Evolutionary conservation across 2,888 invertebrate genomes (phyloP).

Genomic region (Malachius bipustulatus): DNA sequence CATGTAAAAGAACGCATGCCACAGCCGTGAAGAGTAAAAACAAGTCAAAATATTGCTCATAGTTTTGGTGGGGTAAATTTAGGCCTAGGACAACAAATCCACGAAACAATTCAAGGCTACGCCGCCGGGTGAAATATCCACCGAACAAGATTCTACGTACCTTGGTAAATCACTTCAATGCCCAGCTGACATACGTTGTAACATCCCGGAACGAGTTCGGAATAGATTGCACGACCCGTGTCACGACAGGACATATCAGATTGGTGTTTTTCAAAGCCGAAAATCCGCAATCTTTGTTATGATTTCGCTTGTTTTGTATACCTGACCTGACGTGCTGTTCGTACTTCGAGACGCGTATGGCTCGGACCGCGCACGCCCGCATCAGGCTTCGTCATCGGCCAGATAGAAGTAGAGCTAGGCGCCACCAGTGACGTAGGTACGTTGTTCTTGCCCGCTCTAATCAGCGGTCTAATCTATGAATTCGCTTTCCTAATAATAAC

Average conservation of each 20-base stretch:
- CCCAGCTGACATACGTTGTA: conserved; percentile 18
- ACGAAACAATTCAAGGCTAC: conserved; percentile 27
- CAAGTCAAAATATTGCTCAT: too few species aligned
- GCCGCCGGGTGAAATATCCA: conserved; percentile 21
- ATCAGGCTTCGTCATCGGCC: too few species aligned
- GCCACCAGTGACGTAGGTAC: too few species aligned
- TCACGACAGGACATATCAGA: conserved; percentile 20
- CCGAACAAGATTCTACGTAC: conserved; percentile 20
- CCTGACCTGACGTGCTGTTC: conserved; percentile 31
- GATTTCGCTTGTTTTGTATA: conserved; percentile 35
- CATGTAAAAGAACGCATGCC: too few species aligned
- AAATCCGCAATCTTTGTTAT: conserved; percentile 24
- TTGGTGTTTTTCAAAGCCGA: conserved; percentile 21
- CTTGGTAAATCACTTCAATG: conserved; percentile 17
- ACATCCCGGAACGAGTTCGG: conserved; percentile 15
- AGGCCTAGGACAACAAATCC: conserved; percentile 24
- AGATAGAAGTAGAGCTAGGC: too few species aligned
- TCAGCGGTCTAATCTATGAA: too few species aligned
- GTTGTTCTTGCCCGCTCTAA: too few species aligned
- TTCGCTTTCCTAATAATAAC: too few species aligned
- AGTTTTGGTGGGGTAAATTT: too few species aligned
- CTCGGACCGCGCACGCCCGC: conserved; percentile 23
- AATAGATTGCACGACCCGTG: conserved; percentile 14
- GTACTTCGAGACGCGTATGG: conserved; percentile 17
- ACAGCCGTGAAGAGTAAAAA: too few species aligned